Evolutionary conservation across 2,797 vertebrate species (phyloP), one percentile per base, ranked within the genome.

Genomic region (Sebastes taczanowskii): DNA sequence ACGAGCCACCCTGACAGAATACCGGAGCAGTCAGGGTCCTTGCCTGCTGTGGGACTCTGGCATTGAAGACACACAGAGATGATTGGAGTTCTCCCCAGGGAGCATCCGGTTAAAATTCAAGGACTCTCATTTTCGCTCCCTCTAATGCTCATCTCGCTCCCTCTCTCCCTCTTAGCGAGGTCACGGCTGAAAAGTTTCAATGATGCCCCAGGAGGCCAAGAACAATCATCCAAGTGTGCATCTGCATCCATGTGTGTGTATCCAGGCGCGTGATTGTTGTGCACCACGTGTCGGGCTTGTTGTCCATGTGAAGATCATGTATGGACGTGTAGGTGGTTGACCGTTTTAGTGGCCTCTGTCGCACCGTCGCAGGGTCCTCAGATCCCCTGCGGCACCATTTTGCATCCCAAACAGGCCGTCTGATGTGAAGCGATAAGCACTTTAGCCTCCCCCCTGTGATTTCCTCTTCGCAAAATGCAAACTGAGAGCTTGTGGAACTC

Each of bases 51-150:
- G 83, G 76, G 76, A 80, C 76, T 83, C 64, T 68, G 83, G 81
- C 80, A 71, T 25, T 71, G 73, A 89, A 84, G 80, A 86, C 82
- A 88, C 85, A 85, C 75, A 83, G 81, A 71, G 84, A 88, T 80
- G 84, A 90, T 89, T 78, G 87, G 75, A 84, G 49, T 55, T 77
- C 77, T 92, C 92, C 90, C 76, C 23, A 1, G 82, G 88, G 91
- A 86, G 81, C 79, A 77, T 76, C 84, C 64, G 72, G 82, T 91
- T 86, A 80, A 93, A 91, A 92, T 90, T 93, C 91, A 93, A 94
- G 86, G 87, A 88, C 91, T 88, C 75, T 83, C 74, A 53, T 83
- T 88, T 87, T 86, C 30, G 3, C 46, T 85, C 81, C 75, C 68
- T 80, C 55, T 77, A 83, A 88, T 83, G 72, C 80, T 82, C 73